Conservation (phyloP, 2,888 invertebrate genomes). For the Agrilus mali region DNA sequence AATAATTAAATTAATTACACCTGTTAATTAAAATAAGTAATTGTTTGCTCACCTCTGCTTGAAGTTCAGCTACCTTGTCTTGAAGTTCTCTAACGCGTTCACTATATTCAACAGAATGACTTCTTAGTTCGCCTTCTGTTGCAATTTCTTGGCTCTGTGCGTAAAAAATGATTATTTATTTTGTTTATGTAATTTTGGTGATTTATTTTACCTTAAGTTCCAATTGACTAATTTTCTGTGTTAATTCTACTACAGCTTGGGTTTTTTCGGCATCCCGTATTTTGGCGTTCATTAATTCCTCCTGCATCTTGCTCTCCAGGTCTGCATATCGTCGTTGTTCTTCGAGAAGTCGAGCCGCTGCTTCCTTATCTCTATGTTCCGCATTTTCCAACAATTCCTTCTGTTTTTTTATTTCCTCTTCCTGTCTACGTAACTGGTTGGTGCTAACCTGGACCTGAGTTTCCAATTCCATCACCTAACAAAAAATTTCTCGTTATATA, state of each 20-base stretch:
- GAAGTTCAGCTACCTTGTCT: constrained; percentile 83
- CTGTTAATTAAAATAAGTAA: background rate
- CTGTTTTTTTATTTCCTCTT: constrained; percentile 80
- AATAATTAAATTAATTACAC: background rate
- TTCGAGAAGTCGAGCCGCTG: constrained; percentile 67
- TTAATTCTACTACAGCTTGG: constrained; percentile 84
- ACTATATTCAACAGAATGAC: constrained; percentile 67
- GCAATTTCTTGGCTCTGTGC: constrained; percentile 87
- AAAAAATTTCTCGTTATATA: constrained; percentile 1
- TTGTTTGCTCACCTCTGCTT: constrained; percentile 68
- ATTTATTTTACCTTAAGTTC: constrained; percentile 63
- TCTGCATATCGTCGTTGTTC: constrained; percentile 68
- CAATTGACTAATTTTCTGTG: constrained; percentile 84
- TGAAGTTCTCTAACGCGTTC: constrained; percentile 81
- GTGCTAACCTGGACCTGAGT: constrained; percentile 88
- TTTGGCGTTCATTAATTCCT: constrained; percentile 85
- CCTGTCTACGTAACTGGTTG: constrained; percentile 80
- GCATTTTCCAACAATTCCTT: constrained; percentile 67
- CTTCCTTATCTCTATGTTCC: constrained; percentile 59
- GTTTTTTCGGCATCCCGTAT: constrained; percentile 92
- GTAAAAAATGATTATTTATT: constrained; percentile 1
- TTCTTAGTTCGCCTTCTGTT: constrained; percentile 81
- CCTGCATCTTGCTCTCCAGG: constrained; percentile 58
- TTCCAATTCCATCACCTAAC: constrained; percentile 89
- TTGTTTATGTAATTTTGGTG: background rate